These are phyloP conservation scores for mouse (Mus musculus) DNA, from an alignment of 2,113 vertebrate species.

Conservation along the genomic window GRCm39 chr12:6017501-6018000, in stretches of 20 bases:
- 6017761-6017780: neutral
- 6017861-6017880: neutral
- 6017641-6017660: neutral
- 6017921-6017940: constrained; percentile 27
- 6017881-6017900: constrained; percentile 6
- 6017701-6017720: neutral
- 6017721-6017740: no score
- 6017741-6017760: neutral
- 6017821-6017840: neutral
- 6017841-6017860: neutral
- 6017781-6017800: neutral
- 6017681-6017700: neutral
- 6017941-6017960: neutral
- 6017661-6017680: neutral
- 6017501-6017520: neutral
- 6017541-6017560: neutral
- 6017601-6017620: neutral
- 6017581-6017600: neutral
- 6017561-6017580: neutral
- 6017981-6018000: constrained; percentile 15
- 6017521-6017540: neutral
- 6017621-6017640: neutral
- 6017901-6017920: neutral
- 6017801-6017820: neutral
- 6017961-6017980: neutral